Conservation (phyloP, 2,888 invertebrate species). For the Gortyna flavago region DNA sequence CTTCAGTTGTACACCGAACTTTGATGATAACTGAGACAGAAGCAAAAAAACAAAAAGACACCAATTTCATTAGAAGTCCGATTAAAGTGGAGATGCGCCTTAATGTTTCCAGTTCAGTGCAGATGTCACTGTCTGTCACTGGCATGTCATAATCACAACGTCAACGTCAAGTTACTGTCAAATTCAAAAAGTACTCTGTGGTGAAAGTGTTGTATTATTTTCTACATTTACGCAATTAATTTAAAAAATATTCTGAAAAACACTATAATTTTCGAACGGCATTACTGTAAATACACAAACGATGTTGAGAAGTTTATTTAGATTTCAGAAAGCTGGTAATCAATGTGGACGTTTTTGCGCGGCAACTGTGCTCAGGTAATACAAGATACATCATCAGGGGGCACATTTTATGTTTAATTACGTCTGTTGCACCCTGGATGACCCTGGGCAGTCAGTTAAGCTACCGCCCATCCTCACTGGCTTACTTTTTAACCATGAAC, state of each 20-base stretch:
- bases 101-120: too few relatives aligned
- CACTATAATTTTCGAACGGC: conserved; percentile 1
- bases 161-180: too few relatives aligned
- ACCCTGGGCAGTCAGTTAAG: background rate
- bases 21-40: too few relatives aligned
- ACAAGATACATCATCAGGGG: background rate
- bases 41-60: too few relatives aligned
- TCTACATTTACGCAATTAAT: background rate
- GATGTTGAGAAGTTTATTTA: conserved; percentile 74
- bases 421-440: background rate
- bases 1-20: too few relatives aligned
- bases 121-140: too few relatives aligned
- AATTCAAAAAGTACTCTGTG: too few relatives aligned
- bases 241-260: background rate
- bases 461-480: background rate
- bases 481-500: background rate
- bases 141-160: background rate
- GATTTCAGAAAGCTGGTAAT: conserved; percentile 66
- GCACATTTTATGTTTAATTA: background rate
- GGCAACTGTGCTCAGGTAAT: conserved; percentile 69
- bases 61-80: too few relatives aligned
- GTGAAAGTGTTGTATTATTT: background rate
- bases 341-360: conserved; percentile 73
- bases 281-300: conserved; percentile 35
- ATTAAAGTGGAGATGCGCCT: too few relatives aligned